Conservation (phyloP, 2,113 vertebrate species). For the human region GRCh38 chr1:159297501-159298000, state of each 20-base stretch:
- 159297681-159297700: not conserved
- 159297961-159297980: not conserved
- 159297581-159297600: not conserved
- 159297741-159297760: not conserved
- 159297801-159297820: too few relatives aligned
- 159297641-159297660: not conserved
- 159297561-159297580: not conserved
- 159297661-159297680: not conserved
- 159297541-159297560: not conserved
- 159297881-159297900: not conserved
- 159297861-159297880: too few relatives aligned
- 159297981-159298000: not conserved
- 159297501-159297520: not conserved
- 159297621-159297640: not conserved
- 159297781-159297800: too few relatives aligned
- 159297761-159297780: too few relatives aligned
- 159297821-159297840: too few relatives aligned
- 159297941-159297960: not conserved
- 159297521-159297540: not conserved
- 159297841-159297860: too few relatives aligned
- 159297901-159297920: not conserved
- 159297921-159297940: not conserved
- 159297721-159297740: not conserved
- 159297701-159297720: not conserved
- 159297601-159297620: not conserved